These are phyloP conservation scores for Platalea minor DNA, from an alignment of 2,797 vertebrate genomes.

Conservation along the genomic window DNA sequence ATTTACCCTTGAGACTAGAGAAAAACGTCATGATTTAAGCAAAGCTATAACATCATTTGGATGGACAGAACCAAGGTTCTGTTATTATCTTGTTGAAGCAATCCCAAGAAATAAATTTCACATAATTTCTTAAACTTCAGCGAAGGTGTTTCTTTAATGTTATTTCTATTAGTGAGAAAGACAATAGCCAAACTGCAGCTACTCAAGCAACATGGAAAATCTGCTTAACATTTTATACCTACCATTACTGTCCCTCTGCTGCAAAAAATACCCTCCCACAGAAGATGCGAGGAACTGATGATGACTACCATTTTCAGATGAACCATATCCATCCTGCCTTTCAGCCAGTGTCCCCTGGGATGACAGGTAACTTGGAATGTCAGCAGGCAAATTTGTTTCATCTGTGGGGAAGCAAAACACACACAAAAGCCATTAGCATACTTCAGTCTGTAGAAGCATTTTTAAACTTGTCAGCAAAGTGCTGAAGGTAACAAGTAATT, in stretches of 20 bases:
- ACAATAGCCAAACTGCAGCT: neutral
- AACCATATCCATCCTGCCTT: conserved; percentile 89
- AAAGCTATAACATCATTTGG: accelerated
- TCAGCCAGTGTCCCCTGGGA: conserved; percentile 95
- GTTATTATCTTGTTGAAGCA: neutral
- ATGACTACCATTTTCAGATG: conserved; percentile 90
- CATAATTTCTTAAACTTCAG: neutral
- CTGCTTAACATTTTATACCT: conserved; percentile 7
- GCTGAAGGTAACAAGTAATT: conserved; percentile 25
- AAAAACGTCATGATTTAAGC: neutral
- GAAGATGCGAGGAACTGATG: conserved; percentile 89
- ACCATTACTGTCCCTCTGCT: conserved; percentile 88
- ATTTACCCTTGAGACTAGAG: neutral
- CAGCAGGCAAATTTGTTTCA: conserved; percentile 94
- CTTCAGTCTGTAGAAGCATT: neutral
- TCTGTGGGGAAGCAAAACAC: conserved; percentile 74
- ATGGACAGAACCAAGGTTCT: neutral
- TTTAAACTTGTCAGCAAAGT: neutral
- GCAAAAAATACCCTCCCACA: conserved; percentile 86
- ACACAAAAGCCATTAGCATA: neutral
- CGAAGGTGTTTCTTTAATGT: neutral
- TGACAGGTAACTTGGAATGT: conserved; percentile 95
- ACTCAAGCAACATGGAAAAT: neutral
- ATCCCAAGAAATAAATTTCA: neutral
- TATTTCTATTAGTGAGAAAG: neutral